phyloP scores from a whole-genome alignment of 2,797 vertebrate species.

The Hydrophis major region DNA sequence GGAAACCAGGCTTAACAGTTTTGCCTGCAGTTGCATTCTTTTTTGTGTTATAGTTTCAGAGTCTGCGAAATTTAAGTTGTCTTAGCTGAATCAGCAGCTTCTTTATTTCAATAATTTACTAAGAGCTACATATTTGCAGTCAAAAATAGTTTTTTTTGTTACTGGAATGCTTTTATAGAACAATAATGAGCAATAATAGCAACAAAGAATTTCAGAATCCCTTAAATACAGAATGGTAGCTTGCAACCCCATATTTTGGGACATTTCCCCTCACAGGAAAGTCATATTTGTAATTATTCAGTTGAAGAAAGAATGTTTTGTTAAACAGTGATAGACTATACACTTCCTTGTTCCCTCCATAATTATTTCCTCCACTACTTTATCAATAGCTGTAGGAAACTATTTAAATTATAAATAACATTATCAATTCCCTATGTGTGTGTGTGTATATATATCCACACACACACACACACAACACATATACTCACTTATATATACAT shows the following conservation, averaged over 20 bases:
- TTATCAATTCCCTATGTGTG: slow-evolving; percentile 51
- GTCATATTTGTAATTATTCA: slow-evolving; percentile 24
- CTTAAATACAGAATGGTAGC: slow-evolving; percentile 48
- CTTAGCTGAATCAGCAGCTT: slow-evolving; percentile 20
- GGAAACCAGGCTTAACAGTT: neutral
- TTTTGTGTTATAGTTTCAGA: neutral
- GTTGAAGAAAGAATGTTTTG: slow-evolving; percentile 14
- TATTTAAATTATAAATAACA: slow-evolving; percentile 31
- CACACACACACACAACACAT: slow-evolving; percentile 47
- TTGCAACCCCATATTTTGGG: slow-evolving; percentile 37
- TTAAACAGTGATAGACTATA: slow-evolving; percentile 37
- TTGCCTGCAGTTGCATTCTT: neutral
- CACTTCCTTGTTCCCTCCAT: neutral
- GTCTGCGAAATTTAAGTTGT: too few relatives aligned
- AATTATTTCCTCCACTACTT: slow-evolving; percentile 21
- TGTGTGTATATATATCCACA: slow-evolving; percentile 25
- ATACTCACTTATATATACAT: slow-evolving; percentile 56
- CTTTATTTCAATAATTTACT: slow-evolving; percentile 31
- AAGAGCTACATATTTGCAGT: slow-evolving; percentile 50
- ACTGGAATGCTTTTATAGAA: slow-evolving; percentile 73
- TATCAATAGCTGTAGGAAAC: slow-evolving; percentile 38
- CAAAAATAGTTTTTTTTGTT: slow-evolving; percentile 68
- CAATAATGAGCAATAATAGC: slow-evolving; percentile 65
- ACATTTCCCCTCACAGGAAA: slow-evolving; percentile 28
- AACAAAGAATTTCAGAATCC: slow-evolving; percentile 61